A percentile compares a stretch with the other conserved stretches of the same genome.
phyloP scores from a whole-genome alignment of 2,113 vertebrate species.

The Dipodomys spectabilis region DNA sequence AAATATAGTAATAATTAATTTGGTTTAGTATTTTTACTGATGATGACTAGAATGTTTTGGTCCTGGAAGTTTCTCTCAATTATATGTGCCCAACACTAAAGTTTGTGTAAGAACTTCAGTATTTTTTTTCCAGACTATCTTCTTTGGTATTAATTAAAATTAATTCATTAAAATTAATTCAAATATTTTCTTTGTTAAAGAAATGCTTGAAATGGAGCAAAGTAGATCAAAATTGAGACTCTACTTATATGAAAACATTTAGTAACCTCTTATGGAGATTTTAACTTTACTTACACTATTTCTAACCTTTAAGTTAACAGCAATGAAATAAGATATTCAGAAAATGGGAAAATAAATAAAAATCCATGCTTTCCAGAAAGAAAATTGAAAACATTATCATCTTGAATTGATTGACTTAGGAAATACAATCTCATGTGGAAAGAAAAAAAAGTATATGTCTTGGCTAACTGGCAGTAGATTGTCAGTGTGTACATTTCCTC shows the following conservation, averaged over 20 bases:
- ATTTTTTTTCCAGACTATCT: background rate
- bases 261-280: background rate
- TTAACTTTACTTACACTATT: background rate
- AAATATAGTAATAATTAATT: background rate
- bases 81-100: background rate
- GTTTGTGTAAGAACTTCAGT: background rate
- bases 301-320: background rate
- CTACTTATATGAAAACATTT: background rate
- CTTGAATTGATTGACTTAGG: background rate
- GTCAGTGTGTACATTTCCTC: background rate
- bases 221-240: background rate
- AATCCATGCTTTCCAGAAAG: background rate
- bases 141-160: background rate
- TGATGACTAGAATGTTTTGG: background rate
- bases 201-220: background rate
- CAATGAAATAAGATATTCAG: background rate
- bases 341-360: background rate
- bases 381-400: background rate
- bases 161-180: too few relatives aligned
- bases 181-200: background rate
- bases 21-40: background rate
- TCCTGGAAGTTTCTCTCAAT: background rate
- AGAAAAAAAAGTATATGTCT: background rate
- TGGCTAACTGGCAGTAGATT: background rate
- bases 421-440: constrained; percentile 5